Evolutionary conservation across 2,797 vertebrate species (phyloP).

Genomic region (Notamacropus eugenii): DNA sequence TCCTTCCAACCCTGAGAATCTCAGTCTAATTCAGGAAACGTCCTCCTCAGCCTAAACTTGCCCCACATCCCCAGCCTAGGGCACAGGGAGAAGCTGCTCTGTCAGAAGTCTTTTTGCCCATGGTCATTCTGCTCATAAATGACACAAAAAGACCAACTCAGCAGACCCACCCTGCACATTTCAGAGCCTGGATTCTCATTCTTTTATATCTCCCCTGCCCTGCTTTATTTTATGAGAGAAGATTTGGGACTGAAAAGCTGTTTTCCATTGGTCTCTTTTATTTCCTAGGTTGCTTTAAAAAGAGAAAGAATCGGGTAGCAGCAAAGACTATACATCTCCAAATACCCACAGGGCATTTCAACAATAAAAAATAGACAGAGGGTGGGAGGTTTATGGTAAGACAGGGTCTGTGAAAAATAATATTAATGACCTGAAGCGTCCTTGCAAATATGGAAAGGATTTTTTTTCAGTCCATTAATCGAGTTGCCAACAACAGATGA

Average conservation of each 20-base stretch:
- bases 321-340: not conserved
- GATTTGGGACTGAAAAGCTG: not conserved
- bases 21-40: not conserved
- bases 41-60: not conserved
- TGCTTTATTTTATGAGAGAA: conserved; percentile 4
- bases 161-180: conserved; percentile 3
- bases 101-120: not conserved
- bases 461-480: conserved; percentile 10
- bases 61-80: not conserved
- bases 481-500: not conserved
- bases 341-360: conserved; percentile 30
- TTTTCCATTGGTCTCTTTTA: not conserved
- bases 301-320: not conserved
- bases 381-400: conserved; percentile 33
- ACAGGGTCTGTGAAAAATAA: conserved; percentile 1
- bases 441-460: conserved; percentile 35
- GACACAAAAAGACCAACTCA: not conserved
- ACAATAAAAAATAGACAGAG: conserved; percentile 32
- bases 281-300: conserved; percentile 10
- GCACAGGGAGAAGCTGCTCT: not conserved
- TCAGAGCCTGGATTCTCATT: conserved; percentile 5
- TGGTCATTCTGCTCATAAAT: conserved; percentile 6
- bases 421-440: conserved; percentile 20
- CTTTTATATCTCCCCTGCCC: not conserved
- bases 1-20: not conserved